These are phyloP conservation scores for Troglohyphantes excavatus DNA, from an alignment of 2,888 invertebrate genomes.

Conservation along the genomic window DNA sequence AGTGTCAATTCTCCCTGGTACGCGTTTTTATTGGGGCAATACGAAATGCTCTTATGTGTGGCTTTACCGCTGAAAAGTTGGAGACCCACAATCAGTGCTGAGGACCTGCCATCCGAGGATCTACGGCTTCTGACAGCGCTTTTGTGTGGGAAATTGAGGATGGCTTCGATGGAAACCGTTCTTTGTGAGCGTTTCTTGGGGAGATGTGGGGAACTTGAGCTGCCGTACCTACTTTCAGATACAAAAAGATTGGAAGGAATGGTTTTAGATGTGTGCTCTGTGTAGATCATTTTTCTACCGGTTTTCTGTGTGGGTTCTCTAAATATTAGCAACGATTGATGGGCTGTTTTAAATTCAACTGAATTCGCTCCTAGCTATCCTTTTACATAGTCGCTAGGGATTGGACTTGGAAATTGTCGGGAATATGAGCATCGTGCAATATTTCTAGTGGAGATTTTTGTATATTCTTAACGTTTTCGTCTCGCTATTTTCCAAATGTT, in stretches of 20 bases:
- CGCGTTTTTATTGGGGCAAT: constrained; percentile 67
- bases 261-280: too few relatives aligned
- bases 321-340: too few relatives aligned
- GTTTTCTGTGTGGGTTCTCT: too few relatives aligned
- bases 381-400: too few relatives aligned
- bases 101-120: constrained; percentile 5
- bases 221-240: not conserved
- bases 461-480: too few relatives aligned
- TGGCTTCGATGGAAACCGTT: constrained; percentile 12
- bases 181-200: not conserved
- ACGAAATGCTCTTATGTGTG: constrained; percentile 58
- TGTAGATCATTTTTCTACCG: too few relatives aligned
- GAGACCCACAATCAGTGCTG: constrained; percentile 31
- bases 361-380: too few relatives aligned
- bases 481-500: too few relatives aligned
- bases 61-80: constrained; percentile 41
- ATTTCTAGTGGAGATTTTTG: too few relatives aligned
- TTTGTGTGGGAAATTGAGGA: constrained; percentile 26
- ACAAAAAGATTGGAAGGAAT: not conserved
- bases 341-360: too few relatives aligned
- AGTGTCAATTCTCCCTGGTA: constrained; percentile 71
- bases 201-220: not conserved
- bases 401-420: too few relatives aligned
- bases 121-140: constrained; percentile 3
- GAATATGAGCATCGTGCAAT: too few relatives aligned